Percentiles rank a stretch among this genome's conserved stretches.
Conservation (phyloP, 2,113 vertebrate genomes). For the Polypterus senegalus region DNA sequence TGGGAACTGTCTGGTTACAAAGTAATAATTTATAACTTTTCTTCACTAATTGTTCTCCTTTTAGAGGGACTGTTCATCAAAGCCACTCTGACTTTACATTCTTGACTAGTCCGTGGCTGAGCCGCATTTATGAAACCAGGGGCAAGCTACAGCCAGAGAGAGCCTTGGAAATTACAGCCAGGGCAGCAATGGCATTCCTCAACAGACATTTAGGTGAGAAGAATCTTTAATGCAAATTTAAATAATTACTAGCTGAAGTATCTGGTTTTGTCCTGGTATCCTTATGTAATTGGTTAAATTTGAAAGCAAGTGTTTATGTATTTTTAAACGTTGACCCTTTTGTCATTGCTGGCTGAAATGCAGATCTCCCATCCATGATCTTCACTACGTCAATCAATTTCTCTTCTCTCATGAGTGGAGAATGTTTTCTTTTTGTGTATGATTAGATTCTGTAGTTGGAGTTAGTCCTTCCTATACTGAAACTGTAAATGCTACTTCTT, state of each 20-base stretch:
- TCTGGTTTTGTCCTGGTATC: neutral
- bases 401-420: too few species aligned
- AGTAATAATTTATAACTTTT: too few species aligned
- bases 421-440: too few species aligned
- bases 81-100: slow-evolving; percentile 52
- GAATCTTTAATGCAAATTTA: neutral
- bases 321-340: neutral
- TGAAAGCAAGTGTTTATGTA: neutral
- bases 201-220: slow-evolving; percentile 50
- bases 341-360: neutral
- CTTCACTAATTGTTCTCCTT: neutral
- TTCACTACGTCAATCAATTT: too few species aligned
- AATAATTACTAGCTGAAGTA: neutral
- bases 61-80: slow-evolving; percentile 45
- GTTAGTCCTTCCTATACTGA: too few species aligned
- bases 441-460: too few species aligned
- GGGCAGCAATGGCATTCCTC: slow-evolving; percentile 49
- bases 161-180: slow-evolving; percentile 35
- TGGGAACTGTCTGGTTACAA: too few species aligned
- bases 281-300: too few species aligned
- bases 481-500: too few species aligned
- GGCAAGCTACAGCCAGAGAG: slow-evolving; percentile 40
- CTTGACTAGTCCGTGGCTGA: slow-evolving; percentile 25
- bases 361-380: neutral
- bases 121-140: slow-evolving; percentile 22